phyloP scores from a whole-genome alignment of 2,888 invertebrate genomes.

The Baccha elongata region DNA sequence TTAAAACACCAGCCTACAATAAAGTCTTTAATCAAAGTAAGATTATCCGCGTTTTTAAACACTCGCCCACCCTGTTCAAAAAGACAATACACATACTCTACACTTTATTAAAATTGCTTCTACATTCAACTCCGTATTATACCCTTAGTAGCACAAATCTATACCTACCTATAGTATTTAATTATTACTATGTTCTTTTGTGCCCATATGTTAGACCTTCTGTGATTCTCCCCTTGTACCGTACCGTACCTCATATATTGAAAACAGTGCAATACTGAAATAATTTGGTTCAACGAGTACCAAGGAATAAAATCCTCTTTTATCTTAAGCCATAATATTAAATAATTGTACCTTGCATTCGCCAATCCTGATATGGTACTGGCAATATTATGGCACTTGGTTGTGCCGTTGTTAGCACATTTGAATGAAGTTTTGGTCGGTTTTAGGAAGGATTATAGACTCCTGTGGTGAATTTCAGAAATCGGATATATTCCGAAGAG shows the following conservation, averaged over 20 bases:
- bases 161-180: slow-evolving; percentile 33
- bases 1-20: slow-evolving; percentile 41
- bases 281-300: slow-evolving; percentile 48
- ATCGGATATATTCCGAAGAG: slow-evolving; percentile 35
- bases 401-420: slow-evolving; percentile 18
- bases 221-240: slow-evolving; percentile 35
- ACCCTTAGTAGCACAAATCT: slow-evolving; percentile 25
- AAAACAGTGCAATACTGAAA: slow-evolving; percentile 39
- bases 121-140: background rate
- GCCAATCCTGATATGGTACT: slow-evolving; percentile 32
- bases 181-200: slow-evolving; percentile 61
- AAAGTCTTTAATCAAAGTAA: slow-evolving; percentile 54
- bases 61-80: slow-evolving; percentile 20
- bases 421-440: slow-evolving; percentile 47
- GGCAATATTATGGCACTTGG: slow-evolving; percentile 43
- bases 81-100: slow-evolving; percentile 32
- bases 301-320: slow-evolving; percentile 59
- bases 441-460: slow-evolving; percentile 54
- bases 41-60: slow-evolving; percentile 53
- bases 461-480: slow-evolving; percentile 59
- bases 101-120: slow-evolving; percentile 60
- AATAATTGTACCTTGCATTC: slow-evolving; percentile 59
- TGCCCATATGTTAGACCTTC: slow-evolving; percentile 61
- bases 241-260: too few relatives aligned
- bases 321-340: slow-evolving; percentile 66